phyloP scores from a whole-genome alignment of 2,888 invertebrate species.

The Drosophila peninsularis region DNA sequence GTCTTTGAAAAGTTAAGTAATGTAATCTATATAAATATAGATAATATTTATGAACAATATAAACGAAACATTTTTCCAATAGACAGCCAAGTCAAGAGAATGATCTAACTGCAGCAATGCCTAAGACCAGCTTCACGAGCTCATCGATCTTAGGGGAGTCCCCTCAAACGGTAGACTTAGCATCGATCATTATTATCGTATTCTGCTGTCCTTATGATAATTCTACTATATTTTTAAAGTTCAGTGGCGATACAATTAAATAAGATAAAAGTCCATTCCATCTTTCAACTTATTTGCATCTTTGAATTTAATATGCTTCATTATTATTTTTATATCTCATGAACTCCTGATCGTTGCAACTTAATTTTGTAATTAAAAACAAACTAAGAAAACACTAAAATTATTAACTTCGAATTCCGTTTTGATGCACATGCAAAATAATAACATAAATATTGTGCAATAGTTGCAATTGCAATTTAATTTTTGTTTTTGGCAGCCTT shows the following conservation, averaged over 20 bases:
- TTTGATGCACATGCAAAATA: not conserved
- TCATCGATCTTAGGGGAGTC: not conserved
- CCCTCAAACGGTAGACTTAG: not conserved
- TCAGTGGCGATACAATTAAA: too few relatives aligned
- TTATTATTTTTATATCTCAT: too few relatives aligned
- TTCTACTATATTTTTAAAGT: not conserved
- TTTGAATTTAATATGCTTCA: too few relatives aligned
- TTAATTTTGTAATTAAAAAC: not conserved
- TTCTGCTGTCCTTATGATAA: not conserved
- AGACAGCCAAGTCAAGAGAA: too few relatives aligned
- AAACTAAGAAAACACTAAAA: not conserved
- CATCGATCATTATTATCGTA: not conserved
- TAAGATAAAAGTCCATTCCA: not conserved
- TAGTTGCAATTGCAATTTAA: conserved; percentile 35
- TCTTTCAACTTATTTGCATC: not conserved
- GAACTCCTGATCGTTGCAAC: not conserved
- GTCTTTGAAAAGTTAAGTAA: not conserved
- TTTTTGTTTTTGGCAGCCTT: conserved; percentile 33
- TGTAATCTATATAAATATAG: not conserved
- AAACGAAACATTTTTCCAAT: too few relatives aligned
- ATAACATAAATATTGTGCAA: conserved; percentile 10
- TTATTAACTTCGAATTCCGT: conserved; percentile 15
- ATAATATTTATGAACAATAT: too few relatives aligned
- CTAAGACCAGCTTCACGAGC: not conserved
- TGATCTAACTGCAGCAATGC: not conserved